Evolutionary conservation across 2,797 vertebrate species (phyloP).

Genomic region (Mormyrops boulengeri): DNA sequence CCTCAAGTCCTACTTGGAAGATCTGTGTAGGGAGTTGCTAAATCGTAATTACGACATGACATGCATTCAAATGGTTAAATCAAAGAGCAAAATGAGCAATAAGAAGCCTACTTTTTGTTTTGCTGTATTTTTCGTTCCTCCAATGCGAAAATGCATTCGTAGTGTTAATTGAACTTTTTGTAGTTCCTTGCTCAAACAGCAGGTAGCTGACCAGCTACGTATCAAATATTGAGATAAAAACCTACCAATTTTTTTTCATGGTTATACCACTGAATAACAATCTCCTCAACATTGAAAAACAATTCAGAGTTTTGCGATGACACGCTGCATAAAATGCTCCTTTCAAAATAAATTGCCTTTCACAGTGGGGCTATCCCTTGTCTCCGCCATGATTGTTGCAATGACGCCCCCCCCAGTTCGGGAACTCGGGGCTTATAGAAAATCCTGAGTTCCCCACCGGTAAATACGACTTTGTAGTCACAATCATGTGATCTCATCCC

Average conservation of each 20-base stretch:
- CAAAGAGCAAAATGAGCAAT: not conserved
- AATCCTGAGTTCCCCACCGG: not conserved
- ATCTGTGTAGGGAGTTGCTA: not conserved
- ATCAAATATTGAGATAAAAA: too few species aligned
- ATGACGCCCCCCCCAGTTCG: not conserved
- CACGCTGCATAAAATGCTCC: too few species aligned
- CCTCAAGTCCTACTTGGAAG: not conserved
- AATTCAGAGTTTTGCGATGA: too few species aligned
- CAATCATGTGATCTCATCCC: not conserved
- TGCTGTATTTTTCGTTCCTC: too few species aligned
- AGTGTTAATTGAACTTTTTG: not conserved
- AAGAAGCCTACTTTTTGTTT: not conserved
- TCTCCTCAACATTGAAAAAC: too few species aligned
- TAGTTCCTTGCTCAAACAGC: not conserved
- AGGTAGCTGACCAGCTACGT: not conserved
- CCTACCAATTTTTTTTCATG: too few species aligned
- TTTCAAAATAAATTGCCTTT: too few species aligned
- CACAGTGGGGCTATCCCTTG: not conserved
- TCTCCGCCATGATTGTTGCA: not conserved
- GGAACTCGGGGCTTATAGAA: not conserved
- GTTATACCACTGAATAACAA: not conserved
- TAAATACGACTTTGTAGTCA: not conserved
- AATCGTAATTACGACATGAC: not conserved
- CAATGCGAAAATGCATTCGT: not conserved
- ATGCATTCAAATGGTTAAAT: not conserved